Evolutionary conservation across 37 sponge, comb jelly and placozoan species (phyloP).

Genomic region (Amphimedon queenslandica): DNA sequence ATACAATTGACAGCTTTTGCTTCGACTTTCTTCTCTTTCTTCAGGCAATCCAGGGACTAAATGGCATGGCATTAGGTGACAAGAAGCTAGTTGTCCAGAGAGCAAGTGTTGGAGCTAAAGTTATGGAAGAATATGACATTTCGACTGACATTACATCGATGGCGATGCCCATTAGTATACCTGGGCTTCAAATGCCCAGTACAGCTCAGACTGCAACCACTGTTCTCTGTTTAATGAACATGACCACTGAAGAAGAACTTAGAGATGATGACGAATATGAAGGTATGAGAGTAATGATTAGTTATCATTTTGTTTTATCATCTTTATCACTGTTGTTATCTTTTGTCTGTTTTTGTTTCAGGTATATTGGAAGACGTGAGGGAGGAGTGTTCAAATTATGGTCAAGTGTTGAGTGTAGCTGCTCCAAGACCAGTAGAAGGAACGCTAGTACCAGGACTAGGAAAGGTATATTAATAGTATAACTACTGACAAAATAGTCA

Average conservation of each 20-base stretch:
- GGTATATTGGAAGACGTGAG: slow-evolving; percentile 98
- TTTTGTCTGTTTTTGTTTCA: slow-evolving; percentile 3
- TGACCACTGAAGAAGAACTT: slow-evolving; percentile 94
- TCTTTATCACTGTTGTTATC: background rate
- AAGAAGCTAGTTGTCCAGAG: slow-evolving; percentile 99
- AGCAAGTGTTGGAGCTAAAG: slow-evolving; percentile 93
- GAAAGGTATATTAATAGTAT: slow-evolving; percentile 66
- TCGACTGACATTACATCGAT: slow-evolving; percentile 14
- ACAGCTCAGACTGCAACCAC: slow-evolving; percentile 46
- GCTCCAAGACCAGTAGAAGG: slow-evolving; percentile 91
- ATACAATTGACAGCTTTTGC: too few species aligned
- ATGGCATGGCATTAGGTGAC: slow-evolving; percentile 98
- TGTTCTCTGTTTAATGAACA: slow-evolving; percentile 96
- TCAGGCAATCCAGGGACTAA: slow-evolving; percentile 98
- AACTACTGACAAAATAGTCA: background rate
- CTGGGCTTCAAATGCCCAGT: slow-evolving; percentile 50
- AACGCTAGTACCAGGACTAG: slow-evolving; percentile 82
- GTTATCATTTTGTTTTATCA: background rate
- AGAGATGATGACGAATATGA: slow-evolving; percentile 98
- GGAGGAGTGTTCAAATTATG: slow-evolving; percentile 92
- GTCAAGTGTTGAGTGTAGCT: slow-evolving; percentile 71
- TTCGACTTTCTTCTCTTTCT: too few species aligned
- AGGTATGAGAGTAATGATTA: slow-evolving; percentile 38
- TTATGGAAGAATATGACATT: slow-evolving; percentile 1
- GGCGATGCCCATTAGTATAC: slow-evolving; percentile 69